Evolutionary conservation across 1,140 invertebrate species (phyloP).

Genomic region (Reticulitermes speratus): DNA sequence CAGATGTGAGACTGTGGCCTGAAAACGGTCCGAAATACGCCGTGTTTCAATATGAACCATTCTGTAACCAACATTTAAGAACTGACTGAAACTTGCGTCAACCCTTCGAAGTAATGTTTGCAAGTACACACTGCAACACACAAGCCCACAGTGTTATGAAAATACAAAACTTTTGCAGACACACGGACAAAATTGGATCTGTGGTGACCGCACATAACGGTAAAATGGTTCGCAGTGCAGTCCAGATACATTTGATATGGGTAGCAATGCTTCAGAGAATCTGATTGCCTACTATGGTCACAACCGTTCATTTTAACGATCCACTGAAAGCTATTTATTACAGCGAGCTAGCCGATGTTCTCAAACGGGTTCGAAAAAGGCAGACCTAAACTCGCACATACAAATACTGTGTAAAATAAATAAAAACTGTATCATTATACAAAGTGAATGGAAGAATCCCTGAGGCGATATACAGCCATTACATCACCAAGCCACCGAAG

Average conservation of each 20-base stretch:
- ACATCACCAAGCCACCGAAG: neutral
- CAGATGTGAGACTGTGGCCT: no score
- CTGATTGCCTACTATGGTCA: neutral
- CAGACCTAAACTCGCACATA: neutral
- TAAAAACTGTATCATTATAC: neutral
- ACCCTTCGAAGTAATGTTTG: no score
- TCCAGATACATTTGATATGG: neutral
- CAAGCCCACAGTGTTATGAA: no score
- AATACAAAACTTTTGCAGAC: no score
- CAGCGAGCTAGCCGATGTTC: neutral
- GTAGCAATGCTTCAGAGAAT: neutral
- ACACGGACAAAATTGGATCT: no score
- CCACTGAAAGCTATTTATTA: neutral
- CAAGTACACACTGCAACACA: no score
- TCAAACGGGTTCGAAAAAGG: neutral
- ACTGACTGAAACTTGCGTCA: no score
- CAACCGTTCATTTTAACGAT: neutral
- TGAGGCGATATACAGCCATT: neutral
- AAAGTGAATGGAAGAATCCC: neutral
- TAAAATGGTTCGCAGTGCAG: neutral
- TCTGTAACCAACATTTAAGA: no score
- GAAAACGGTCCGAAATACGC: no score
- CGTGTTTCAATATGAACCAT: no score
- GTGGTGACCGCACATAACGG: no score
- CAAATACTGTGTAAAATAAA: neutral